Evolutionary conservation across 2,797 vertebrate genomes (phyloP).

Genomic region (Pangasius larnaudii): DNA sequence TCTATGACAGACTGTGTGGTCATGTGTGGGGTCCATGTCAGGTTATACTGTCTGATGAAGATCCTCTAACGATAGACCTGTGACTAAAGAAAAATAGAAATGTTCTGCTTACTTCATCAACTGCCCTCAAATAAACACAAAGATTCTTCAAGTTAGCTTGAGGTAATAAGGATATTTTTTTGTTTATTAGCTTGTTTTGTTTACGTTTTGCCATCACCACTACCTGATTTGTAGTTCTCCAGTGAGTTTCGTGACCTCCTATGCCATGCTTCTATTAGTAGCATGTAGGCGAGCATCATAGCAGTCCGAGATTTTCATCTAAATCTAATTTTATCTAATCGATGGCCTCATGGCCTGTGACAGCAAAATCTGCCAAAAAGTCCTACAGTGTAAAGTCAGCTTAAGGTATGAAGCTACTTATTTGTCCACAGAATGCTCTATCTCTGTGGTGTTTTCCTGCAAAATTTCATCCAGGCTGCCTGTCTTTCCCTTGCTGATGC

Average conservation of each 20-base stretch:
- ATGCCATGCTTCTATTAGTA: not conserved
- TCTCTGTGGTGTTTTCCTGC: too few relatives aligned
- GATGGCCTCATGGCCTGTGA: not conserved
- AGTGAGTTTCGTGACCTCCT: not conserved
- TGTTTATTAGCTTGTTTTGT: not conserved
- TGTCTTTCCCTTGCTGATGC: not conserved
- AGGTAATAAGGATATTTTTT: not conserved
- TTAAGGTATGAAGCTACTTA: not conserved
- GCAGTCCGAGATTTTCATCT: not conserved
- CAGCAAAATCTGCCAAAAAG: not conserved
- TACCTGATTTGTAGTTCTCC: not conserved
- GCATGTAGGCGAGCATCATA: not conserved
- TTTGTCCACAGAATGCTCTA: not conserved
- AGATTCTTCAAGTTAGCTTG: too few relatives aligned
- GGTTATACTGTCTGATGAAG: not conserved
- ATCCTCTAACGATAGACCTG: not conserved
- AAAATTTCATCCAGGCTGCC: too few relatives aligned
- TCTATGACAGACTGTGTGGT: not conserved
- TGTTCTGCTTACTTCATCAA: not conserved
- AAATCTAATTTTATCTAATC: not conserved
- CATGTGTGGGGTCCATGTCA: not conserved
- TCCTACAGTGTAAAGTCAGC: not conserved
- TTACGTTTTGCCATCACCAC: not conserved
- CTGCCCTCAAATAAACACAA: not conserved
- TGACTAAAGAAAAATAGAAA: too few relatives aligned